These are phyloP conservation scores for Cylloceria caligata DNA, from an alignment of 2,888 invertebrate genomes.

Conservation along the genomic window DNA sequence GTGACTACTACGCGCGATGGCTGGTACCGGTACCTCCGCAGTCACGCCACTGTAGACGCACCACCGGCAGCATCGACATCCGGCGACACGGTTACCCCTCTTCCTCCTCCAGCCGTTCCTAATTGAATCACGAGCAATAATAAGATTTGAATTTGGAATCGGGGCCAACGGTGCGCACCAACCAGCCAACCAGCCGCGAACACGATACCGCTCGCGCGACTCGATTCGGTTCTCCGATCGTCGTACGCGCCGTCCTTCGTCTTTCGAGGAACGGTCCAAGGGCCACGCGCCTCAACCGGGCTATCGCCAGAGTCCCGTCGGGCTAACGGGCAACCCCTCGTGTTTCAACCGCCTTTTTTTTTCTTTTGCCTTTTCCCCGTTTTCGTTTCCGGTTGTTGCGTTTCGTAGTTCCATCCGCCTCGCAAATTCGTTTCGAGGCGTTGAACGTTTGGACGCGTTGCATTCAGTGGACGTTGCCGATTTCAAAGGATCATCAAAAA, in stretches of 20 bases:
- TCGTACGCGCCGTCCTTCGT: slow-evolving; percentile 14
- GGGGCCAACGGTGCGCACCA: slow-evolving; percentile 69
- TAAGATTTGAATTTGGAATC: slow-evolving; percentile 82
- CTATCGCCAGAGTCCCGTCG: background rate
- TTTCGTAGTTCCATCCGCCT: background rate
- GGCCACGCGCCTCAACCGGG: slow-evolving; percentile 30
- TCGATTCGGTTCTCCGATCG: slow-evolving; percentile 47
- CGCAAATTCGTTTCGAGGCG: background rate
- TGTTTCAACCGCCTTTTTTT: background rate
- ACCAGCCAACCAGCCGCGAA: slow-evolving; percentile 48
- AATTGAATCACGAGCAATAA: slow-evolving; percentile 81
- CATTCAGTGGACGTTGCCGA: background rate
- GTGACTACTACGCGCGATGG: slow-evolving; percentile 16
- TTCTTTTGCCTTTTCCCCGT: background rate
- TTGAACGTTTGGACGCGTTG: background rate
- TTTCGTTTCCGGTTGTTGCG: background rate
- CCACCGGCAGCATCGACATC: slow-evolving; percentile 17
- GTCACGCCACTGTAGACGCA: slow-evolving; percentile 22
- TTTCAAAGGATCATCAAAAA: too few relatives aligned
- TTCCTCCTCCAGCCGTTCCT: slow-evolving; percentile 67
- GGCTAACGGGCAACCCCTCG: slow-evolving; percentile 5
- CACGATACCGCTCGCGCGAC: slow-evolving; percentile 37
- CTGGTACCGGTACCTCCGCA: background rate
- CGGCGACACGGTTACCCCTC: slow-evolving; percentile 34
- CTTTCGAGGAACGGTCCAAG: slow-evolving; percentile 20